Percentiles rank a stretch among this genome's conserved stretches.
Conservation (phyloP, 2,888 invertebrate species). For the Eupithecia subumbrata region DNA sequence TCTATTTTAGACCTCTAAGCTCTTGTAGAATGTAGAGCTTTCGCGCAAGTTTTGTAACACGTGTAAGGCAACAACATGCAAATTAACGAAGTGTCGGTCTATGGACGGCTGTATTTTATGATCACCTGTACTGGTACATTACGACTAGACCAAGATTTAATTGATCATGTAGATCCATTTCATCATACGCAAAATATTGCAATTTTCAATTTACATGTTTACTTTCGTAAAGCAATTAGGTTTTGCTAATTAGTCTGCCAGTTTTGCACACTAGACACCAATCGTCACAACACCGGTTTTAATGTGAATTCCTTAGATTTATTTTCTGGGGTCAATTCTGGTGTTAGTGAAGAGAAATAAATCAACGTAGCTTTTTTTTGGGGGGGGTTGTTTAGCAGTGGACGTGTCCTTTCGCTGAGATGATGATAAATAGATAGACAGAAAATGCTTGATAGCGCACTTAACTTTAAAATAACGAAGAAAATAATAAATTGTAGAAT, state of each 20-base stretch:
- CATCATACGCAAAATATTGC: conserved; percentile 7
- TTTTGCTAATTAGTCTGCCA: neutral
- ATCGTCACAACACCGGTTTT: neutral
- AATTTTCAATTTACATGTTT: neutral
- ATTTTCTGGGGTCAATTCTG: neutral
- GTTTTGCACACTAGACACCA: neutral
- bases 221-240: neutral
- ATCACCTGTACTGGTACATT: neutral
- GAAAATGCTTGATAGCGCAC: too few species aligned
- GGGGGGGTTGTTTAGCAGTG: neutral
- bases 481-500: too few species aligned
- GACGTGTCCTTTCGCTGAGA: neutral
- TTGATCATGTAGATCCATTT: neutral
- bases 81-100: neutral
- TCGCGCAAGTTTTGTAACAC: neutral
- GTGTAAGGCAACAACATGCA: conserved; percentile 3
- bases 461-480: too few species aligned
- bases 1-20: neutral
- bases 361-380: neutral
- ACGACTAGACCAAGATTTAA: neutral
- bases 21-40: neutral
- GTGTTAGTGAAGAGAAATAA: neutral
- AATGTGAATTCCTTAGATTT: too few species aligned
- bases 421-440: neutral
- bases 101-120: conserved; percentile 4